phyloP scores from a whole-genome alignment of 2,888 invertebrate genomes.

The Polyommatus icarus region DNA sequence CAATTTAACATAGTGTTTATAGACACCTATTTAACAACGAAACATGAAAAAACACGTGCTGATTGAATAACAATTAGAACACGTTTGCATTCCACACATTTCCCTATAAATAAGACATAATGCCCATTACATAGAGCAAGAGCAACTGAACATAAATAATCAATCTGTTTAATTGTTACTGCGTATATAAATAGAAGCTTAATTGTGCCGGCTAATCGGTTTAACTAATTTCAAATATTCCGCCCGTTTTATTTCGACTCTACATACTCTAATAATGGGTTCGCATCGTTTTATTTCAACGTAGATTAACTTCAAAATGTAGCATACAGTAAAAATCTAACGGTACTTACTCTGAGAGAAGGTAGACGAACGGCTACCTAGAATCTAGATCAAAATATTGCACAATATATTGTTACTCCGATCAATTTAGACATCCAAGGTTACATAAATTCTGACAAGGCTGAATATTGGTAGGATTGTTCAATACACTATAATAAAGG shows the following conservation, averaged over 20 bases:
- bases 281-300: background rate
- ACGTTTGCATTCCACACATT: conserved; percentile 16
- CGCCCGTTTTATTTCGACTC: conserved; percentile 13
- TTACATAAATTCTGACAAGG: too few species aligned
- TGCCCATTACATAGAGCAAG: conserved; percentile 6
- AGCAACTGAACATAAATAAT: conserved; percentile 20
- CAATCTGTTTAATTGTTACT: conserved; percentile 20
- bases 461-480: too few species aligned
- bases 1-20: background rate
- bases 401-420: conserved; percentile 18
- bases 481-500: too few species aligned
- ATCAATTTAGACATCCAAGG: too few species aligned
- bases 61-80: conserved; percentile 1
- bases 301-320: background rate
- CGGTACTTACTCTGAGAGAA: background rate
- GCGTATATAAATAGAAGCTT: conserved; percentile 23
- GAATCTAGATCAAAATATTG: background rate
- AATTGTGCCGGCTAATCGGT: conserved; percentile 25
- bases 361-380: background rate
- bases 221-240: conserved; percentile 27
- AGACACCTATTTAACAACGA: background rate
- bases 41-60: conserved; percentile 2
- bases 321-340: background rate
- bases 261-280: conserved; percentile 19
- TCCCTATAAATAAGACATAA: conserved; percentile 6